phyloP scores from a whole-genome alignment of 2,888 invertebrate species.

The Caradrina kadenii region DNA sequence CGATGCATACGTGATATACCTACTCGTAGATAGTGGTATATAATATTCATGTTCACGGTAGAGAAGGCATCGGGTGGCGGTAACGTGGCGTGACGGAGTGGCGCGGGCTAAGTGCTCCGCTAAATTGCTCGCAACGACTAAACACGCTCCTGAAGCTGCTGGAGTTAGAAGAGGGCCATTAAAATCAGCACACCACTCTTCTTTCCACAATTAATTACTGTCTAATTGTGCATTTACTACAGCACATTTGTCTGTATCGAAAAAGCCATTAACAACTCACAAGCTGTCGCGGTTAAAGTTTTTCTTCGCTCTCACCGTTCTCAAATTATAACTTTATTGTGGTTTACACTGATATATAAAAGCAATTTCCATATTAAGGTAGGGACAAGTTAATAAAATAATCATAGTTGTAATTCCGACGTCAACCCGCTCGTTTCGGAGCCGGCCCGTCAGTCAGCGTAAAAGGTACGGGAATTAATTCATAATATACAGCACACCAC shows the following conservation, averaged over 20 bases:
- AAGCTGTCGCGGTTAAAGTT: constrained; percentile 17
- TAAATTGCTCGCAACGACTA: constrained; percentile 80
- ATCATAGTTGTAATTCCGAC: constrained; percentile 46
- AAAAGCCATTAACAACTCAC: constrained; percentile 18
- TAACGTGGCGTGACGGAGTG: constrained; percentile 80
- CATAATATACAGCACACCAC: constrained; percentile 50
- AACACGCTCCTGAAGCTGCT: constrained; percentile 64
- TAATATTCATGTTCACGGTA: constrained; percentile 68
- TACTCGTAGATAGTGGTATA: constrained; percentile 53
- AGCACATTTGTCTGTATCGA: constrained; percentile 8
- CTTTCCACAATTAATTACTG: constrained; percentile 43
- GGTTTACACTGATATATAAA: constrained; percentile 37
- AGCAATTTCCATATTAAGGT: constrained; percentile 36
- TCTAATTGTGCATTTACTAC: constrained; percentile 22
- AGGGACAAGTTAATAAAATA: constrained; percentile 49
- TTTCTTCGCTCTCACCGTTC: constrained; percentile 10
- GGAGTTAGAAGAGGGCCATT: constrained; percentile 49
- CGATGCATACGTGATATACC: constrained; percentile 54
- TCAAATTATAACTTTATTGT: constrained; percentile 27
- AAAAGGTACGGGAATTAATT: constrained; percentile 65
- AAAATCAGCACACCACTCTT: constrained; percentile 50
- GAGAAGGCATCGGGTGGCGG: constrained; percentile 69
- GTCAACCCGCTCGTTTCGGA: constrained; percentile 43
- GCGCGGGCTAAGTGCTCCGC: constrained; percentile 78
- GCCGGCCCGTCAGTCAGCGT: constrained; percentile 50